These are phyloP conservation scores for Scleropages formosus DNA, from an alignment of 2,797 vertebrate genomes.

Conservation along the genomic window DNA sequence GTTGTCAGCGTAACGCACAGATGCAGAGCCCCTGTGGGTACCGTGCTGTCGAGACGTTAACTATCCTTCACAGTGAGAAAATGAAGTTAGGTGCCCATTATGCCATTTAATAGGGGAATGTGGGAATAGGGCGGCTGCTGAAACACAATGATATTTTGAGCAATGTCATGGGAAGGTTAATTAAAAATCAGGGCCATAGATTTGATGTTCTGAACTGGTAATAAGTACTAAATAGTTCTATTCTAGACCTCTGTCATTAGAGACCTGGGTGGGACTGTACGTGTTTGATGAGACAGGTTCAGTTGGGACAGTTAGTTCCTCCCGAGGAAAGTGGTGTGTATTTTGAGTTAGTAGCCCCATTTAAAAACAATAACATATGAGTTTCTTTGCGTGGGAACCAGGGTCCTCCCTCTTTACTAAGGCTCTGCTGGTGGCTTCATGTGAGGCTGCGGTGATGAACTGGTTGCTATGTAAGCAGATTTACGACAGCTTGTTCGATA, in stretches of 20 bases:
- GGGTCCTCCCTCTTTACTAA: neutral
- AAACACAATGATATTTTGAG: neutral
- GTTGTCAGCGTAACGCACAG: no score
- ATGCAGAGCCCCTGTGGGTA: neutral
- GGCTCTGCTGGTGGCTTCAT: neutral
- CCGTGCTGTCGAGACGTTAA: neutral
- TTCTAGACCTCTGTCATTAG: no score
- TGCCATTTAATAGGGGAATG: neutral
- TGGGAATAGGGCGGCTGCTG: neutral
- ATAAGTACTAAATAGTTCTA: neutral
- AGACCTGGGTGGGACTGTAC: no score
- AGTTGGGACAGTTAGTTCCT: no score
- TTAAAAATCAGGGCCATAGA: neutral
- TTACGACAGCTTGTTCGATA: neutral
- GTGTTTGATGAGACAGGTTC: no score
- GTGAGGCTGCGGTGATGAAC: neutral
- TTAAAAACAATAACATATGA: no score
- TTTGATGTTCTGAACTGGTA: neutral
- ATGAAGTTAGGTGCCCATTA: neutral
- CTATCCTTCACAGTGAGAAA: neutral
- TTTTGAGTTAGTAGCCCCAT: no score
- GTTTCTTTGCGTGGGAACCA: no score
- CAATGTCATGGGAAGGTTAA: neutral
- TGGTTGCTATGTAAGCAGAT: neutral
- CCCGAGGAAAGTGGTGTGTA: no score